Evolutionary conservation across 2,888 invertebrate species (phyloP).

Genomic region (Acrobasis consociella): DNA sequence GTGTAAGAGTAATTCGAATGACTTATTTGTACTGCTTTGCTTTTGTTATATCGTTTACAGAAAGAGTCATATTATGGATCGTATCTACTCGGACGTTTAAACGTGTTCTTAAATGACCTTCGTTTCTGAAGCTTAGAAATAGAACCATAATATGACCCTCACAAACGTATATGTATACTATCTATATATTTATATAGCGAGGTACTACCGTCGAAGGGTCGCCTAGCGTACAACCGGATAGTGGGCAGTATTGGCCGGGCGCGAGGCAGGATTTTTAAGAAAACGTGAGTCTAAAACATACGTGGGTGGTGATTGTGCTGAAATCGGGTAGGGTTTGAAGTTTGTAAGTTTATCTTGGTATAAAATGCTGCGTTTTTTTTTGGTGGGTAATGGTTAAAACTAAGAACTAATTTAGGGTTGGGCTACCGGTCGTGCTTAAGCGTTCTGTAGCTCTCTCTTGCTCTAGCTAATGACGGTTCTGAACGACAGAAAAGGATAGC

Average conservation of each 20-base stretch:
- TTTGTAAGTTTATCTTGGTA: too few species aligned
- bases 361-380: too few species aligned
- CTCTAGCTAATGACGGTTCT: too few species aligned
- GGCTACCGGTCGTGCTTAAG: too few species aligned
- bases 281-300: conserved; percentile 67
- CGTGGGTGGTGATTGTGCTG: conserved; percentile 12
- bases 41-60: too few species aligned
- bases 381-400: too few species aligned
- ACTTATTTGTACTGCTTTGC: too few species aligned
- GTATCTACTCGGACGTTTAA: neutral
- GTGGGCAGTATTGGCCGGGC: conserved; percentile 70
- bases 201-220: conserved; percentile 55
- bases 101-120: neutral
- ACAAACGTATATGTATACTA: neutral
- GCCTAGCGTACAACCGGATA: conserved; percentile 62
- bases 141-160: neutral
- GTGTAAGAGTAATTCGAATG: too few species aligned
- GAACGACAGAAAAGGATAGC: too few species aligned
- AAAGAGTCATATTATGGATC: too few species aligned
- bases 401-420: too few species aligned
- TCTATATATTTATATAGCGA: conserved; percentile 44
- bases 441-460: too few species aligned
- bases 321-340: neutral
- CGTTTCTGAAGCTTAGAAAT: neutral
- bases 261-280: conserved; percentile 73